phyloP scores from a whole-genome alignment of 2,888 invertebrate genomes.

The Meliscaeva auricollis region DNA sequence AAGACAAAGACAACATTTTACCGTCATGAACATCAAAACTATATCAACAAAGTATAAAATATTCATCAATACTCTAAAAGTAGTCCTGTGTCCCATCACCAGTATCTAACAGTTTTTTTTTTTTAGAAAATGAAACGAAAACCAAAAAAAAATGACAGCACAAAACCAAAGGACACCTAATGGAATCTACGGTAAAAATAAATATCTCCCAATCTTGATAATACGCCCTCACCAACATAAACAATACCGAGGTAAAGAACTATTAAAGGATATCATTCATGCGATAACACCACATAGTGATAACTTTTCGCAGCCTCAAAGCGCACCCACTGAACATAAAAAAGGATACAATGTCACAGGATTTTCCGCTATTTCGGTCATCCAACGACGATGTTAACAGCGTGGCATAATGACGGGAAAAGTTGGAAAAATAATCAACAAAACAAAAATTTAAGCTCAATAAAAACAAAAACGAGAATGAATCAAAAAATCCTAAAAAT shows the following conservation, averaged over 20 bases:
- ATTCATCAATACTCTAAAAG: too few species aligned
- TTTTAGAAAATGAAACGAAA: slow-evolving; percentile 1
- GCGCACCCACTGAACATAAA: slow-evolving; percentile 14
- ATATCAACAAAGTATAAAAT: slow-evolving; percentile 13
- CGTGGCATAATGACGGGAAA: not conserved
- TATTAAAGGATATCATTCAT: slow-evolving; percentile 67
- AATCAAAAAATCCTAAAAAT: too few species aligned
- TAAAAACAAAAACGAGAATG: too few species aligned
- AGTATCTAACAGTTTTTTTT: not conserved
- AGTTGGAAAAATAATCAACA: not conserved
- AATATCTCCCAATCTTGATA: slow-evolving; percentile 35
- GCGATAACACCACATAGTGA: slow-evolving; percentile 62
- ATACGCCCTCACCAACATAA: slow-evolving; percentile 57
- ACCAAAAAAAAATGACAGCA: slow-evolving; percentile 5
- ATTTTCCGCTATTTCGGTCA: slow-evolving; percentile 21
- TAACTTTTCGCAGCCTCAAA: slow-evolving; percentile 60
- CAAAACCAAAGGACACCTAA: not conserved
- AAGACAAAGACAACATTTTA: slow-evolving; percentile 7
- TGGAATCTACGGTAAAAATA: not conserved
- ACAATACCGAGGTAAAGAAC: slow-evolving; percentile 58
- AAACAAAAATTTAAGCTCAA: too few species aligned
- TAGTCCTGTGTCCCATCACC: too few species aligned
- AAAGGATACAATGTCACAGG: slow-evolving; percentile 45
- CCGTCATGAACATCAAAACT: not conserved
- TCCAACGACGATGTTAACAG: not conserved